Percentiles rank a stretch among this genome's conserved stretches.
These are phyloP conservation scores for Falcaria lacertinaria DNA, from an alignment of 2,888 invertebrate species.

Conservation along the genomic window DNA sequence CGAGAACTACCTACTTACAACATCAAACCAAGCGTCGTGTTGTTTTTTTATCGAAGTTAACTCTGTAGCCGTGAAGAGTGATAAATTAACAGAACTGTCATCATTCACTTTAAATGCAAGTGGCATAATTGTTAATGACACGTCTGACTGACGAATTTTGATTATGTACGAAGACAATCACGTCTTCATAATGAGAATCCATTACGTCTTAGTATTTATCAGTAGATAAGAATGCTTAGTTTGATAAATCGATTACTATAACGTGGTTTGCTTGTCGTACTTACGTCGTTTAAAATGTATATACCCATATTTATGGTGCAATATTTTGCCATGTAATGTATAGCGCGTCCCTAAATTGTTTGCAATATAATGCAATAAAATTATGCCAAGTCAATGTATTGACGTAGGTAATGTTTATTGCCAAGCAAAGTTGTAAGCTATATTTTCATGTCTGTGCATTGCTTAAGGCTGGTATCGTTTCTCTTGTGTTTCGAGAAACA, in stretches of 20 bases:
- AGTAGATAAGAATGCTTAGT: neutral
- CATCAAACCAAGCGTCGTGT: conserved; percentile 38
- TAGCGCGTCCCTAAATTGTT: no score
- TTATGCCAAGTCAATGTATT: no score
- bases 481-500: conserved; percentile 22
- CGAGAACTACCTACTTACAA: conserved; percentile 34
- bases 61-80: conserved; percentile 29
- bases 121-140: neutral
- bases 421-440: neutral
- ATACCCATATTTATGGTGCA: conserved; percentile 2
- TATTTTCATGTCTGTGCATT: conserved; percentile 6
- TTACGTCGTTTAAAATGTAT: no score
- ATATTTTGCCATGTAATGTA: no score
- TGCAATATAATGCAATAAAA: no score
- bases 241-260: no score
- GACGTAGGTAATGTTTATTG: no score
- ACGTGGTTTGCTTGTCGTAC: no score
- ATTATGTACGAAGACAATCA: neutral
- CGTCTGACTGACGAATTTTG: neutral
- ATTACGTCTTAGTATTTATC: no score
- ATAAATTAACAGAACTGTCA: conserved; percentile 35
- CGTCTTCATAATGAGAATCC: no score
- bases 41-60: conserved; percentile 56
- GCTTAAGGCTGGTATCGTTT: conserved; percentile 12
- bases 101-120: neutral